phyloP scores from a whole-genome alignment of 2,113 vertebrate genomes.

The Ursus arctos region DNA sequence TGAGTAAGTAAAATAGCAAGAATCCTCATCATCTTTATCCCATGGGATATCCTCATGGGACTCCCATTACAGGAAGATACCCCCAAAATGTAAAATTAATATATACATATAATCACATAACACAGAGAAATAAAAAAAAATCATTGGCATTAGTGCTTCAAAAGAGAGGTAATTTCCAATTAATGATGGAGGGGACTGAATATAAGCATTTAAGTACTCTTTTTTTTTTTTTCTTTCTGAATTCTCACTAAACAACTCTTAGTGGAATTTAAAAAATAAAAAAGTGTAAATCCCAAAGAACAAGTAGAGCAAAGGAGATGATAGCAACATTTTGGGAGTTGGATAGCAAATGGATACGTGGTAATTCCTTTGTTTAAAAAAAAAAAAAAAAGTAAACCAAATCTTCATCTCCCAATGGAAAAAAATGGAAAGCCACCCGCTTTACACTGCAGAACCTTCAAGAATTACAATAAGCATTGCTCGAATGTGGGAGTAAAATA shows the following conservation, averaged over 20 bases:
- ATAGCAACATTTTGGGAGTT: background rate
- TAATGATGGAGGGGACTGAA: background rate
- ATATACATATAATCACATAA: background rate
- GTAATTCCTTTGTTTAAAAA: background rate
- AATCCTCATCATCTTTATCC: background rate
- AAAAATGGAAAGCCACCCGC: background rate
- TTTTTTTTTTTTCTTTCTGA: too few relatives aligned
- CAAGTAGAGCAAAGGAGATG: background rate
- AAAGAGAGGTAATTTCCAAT: background rate
- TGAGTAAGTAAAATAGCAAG: background rate
- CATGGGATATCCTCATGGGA: background rate
- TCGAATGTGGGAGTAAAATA: background rate
- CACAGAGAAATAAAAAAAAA: background rate
- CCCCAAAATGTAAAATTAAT: background rate
- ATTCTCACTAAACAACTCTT: background rate
- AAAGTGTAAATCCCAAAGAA: background rate
- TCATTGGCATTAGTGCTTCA: background rate
- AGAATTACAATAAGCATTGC: background rate
- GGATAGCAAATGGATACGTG: background rate
- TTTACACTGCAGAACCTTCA: background rate
- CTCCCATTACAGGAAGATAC: background rate
- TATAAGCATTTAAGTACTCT: background rate
- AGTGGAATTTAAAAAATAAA: background rate
- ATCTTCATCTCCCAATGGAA: background rate
- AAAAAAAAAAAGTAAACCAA: background rate